These are phyloP conservation scores for Hofmannophila pseudospretella DNA, from an alignment of 2,888 invertebrate genomes.

Conservation along the genomic window DNA sequence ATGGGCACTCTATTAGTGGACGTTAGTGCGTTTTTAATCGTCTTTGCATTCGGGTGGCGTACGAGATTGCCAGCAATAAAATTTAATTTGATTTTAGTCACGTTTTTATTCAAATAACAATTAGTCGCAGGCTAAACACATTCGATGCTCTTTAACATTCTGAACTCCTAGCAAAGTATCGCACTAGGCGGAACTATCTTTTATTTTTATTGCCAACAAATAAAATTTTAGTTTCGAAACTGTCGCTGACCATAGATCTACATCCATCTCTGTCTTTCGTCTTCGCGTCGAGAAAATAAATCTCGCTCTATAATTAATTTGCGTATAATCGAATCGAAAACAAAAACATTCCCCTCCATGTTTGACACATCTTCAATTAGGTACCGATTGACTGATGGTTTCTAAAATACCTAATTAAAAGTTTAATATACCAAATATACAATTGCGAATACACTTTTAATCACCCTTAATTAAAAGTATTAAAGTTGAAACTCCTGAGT, in stretches of 20 bases:
- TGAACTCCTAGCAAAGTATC: conserved; percentile 16
- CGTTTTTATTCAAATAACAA: conserved; percentile 59
- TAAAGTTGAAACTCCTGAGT: conserved; percentile 11
- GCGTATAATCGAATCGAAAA: too few relatives aligned
- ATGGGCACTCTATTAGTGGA: conserved; percentile 4
- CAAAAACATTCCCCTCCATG: too few relatives aligned
- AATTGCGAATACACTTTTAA: not conserved
- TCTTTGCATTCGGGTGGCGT: conserved; percentile 26
- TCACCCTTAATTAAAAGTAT: conserved; percentile 1
- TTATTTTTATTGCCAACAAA: conserved; percentile 12
- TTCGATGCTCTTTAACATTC: conserved; percentile 30
- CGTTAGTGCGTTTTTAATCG: conserved; percentile 20
- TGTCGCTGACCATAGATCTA: too few relatives aligned
- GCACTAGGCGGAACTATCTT: conserved; percentile 19
- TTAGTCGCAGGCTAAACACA: conserved; percentile 37
- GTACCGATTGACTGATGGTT: not conserved
- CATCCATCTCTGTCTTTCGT: too few relatives aligned
- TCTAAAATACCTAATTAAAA: not conserved
- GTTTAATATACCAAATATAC: not conserved
- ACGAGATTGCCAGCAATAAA: conserved; percentile 10
- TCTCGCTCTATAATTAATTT: too few relatives aligned
- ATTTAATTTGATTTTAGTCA: conserved; percentile 27
- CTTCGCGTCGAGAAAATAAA: too few relatives aligned
- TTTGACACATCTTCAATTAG: not conserved
- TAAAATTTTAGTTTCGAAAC: not conserved